Conservation (phyloP, 2,113 vertebrate genomes). For the Athene noctua region DNA sequence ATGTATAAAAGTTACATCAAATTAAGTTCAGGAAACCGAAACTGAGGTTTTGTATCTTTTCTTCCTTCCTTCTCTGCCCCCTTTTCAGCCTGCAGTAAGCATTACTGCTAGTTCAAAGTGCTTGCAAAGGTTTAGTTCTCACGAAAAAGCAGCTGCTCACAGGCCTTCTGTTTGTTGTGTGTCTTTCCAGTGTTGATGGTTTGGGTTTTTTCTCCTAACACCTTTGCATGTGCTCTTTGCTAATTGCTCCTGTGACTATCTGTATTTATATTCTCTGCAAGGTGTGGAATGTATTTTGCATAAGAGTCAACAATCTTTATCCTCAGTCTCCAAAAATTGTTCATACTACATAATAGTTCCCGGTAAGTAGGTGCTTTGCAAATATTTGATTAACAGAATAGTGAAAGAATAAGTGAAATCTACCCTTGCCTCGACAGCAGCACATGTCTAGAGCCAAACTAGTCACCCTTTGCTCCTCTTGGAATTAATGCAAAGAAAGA, state of each 20-base stretch:
- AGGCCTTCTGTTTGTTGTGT: neutral
- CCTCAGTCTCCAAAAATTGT: neutral
- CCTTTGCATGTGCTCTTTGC: neutral
- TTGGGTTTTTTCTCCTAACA: neutral
- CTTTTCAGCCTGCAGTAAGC: neutral
- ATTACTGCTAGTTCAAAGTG: neutral
- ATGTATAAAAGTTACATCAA: neutral
- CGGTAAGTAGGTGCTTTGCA: neutral
- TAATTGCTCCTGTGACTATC: neutral
- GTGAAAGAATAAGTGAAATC: neutral
- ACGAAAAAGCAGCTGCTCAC: neutral
- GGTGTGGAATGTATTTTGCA: neutral
- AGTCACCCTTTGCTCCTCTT: accelerated
- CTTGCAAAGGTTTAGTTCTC: neutral
- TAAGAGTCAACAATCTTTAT: neutral
- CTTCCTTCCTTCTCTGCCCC: neutral
- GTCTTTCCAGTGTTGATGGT: neutral
- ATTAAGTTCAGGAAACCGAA: neutral
- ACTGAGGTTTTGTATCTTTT: neutral
- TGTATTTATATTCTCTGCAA: neutral
- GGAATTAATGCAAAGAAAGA: neutral
- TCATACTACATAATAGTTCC: neutral
- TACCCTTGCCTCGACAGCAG: neutral
- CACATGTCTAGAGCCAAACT: neutral
- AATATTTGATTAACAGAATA: neutral